A percentile compares a stretch with the other conserved stretches of the same genome.
These are phyloP conservation scores for Marronus borbonicus DNA, from an alignment of 2,888 invertebrate species.

Conservation along the genomic window DNA sequence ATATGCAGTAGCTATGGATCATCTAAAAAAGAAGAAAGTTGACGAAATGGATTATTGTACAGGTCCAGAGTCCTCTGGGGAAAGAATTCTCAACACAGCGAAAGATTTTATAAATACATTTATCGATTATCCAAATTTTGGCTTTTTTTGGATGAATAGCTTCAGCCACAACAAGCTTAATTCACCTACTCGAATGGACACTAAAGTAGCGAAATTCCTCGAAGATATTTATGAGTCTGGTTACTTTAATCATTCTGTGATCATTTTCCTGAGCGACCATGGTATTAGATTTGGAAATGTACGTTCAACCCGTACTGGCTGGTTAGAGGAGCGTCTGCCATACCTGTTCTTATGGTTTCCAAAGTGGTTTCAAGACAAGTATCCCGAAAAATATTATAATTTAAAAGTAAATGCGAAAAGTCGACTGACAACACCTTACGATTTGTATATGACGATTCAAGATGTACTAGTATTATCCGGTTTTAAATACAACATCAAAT, in stretches of 20 bases:
- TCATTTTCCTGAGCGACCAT: constrained; percentile 85
- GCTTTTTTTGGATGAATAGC: constrained; percentile 85
- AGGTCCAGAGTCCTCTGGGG: constrained; percentile 77
- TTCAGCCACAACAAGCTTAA: constrained; percentile 82
- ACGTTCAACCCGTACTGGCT: constrained; percentile 79
- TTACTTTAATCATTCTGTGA: constrained; percentile 77
- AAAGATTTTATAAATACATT: constrained; percentile 78
- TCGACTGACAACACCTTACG: constrained; percentile 82
- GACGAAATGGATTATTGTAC: constrained; percentile 71
- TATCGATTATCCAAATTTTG: constrained; percentile 78
- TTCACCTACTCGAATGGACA: constrained; percentile 79
- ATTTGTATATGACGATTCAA: constrained; percentile 81
- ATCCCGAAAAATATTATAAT: constrained; percentile 74
- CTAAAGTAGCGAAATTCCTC: constrained; percentile 75
- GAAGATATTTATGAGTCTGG: constrained; percentile 74
- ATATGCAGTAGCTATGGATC: constrained; percentile 80
- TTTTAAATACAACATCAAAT: constrained; percentile 59
- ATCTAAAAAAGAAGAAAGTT: constrained; percentile 59
- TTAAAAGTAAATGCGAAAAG: constrained; percentile 75
- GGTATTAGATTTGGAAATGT: constrained; percentile 84
- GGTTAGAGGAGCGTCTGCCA: constrained; percentile 85
- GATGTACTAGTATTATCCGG: constrained; percentile 75
- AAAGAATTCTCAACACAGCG: constrained; percentile 80
- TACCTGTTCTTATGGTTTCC: constrained; percentile 82
- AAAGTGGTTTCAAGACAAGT: constrained; percentile 73